phyloP scores from a whole-genome alignment of 92 coral and sea anemone genomes.

The Bergia sp. region DNA sequence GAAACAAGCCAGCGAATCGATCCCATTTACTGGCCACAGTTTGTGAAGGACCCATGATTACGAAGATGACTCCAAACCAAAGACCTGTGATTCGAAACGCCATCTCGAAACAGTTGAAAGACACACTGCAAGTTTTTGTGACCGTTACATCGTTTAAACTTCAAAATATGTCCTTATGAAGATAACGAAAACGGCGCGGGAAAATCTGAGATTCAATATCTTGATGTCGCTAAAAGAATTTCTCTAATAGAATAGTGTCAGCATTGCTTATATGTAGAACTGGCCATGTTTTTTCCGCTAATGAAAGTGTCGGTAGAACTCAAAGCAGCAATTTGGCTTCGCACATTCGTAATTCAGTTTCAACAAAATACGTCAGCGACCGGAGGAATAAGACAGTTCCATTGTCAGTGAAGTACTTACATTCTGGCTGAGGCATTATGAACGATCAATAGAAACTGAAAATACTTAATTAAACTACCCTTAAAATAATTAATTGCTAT shows the following conservation, averaged over 20 bases:
- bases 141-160: neutral
- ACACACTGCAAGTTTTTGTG: neutral
- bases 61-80: neutral
- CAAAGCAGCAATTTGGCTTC: conserved; percentile 6
- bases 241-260: neutral
- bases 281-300: neutral
- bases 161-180: neutral
- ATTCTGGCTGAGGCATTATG: neutral
- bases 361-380: neutral
- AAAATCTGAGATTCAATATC: neutral
- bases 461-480: neutral
- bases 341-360: neutral
- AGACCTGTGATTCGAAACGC: neutral
- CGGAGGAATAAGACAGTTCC: neutral
- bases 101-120: neutral
- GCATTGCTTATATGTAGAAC: neutral
- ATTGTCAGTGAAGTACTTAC: neutral
- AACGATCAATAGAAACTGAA: neutral
- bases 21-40: neutral
- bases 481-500: neutral
- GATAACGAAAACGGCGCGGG: neutral
- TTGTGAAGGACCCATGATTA: neutral
- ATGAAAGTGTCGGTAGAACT: neutral
- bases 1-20: neutral
- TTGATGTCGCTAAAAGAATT: neutral